A percentile compares a stretch with the other conserved stretches of the same genome.
Evolutionary conservation across 2,113 vertebrate species (phyloP).

Genomic region (Otocyon megalotis): DNA sequence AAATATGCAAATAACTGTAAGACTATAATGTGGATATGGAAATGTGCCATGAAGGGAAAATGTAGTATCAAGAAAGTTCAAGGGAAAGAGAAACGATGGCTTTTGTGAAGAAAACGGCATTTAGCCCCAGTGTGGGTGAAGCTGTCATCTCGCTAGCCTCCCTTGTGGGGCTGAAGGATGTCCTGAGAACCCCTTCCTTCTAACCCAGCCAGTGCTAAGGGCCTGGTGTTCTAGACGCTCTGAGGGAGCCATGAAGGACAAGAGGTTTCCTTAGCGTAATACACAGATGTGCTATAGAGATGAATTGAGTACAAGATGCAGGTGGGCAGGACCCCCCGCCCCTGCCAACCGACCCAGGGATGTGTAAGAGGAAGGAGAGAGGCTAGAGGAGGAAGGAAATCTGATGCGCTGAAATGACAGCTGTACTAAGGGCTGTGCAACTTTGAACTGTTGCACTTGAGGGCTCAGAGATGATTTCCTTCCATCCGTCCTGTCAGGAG

Average conservation of each 20-base stretch:
- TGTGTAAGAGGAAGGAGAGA: not conserved
- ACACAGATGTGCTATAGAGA: not conserved
- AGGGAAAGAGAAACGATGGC: not conserved
- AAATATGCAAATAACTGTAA: not conserved
- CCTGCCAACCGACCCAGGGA: not conserved
- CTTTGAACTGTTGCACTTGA: not conserved
- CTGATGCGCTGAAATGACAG: not conserved
- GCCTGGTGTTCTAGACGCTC: not conserved
- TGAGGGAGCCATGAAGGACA: not conserved
- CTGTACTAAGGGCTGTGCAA: not conserved
- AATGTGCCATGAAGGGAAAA: not conserved
- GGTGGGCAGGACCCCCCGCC: not conserved
- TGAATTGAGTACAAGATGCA: not conserved
- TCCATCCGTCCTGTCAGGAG: not conserved
- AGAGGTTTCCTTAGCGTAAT: not conserved
- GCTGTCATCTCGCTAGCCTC: not conserved
- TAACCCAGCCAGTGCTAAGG: not conserved
- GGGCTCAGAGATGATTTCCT: not conserved
- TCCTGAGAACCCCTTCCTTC: not conserved
- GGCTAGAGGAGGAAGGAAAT: not conserved
- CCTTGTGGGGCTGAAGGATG: not conserved
- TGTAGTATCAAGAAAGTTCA: not conserved
- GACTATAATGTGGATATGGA: not conserved
- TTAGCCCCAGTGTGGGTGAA: not conserved
- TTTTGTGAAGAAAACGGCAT: not conserved